These are phyloP conservation scores for Hypothenemus hampei DNA, from an alignment of 1,140 invertebrate genomes.

Conservation along the genomic window DNA sequence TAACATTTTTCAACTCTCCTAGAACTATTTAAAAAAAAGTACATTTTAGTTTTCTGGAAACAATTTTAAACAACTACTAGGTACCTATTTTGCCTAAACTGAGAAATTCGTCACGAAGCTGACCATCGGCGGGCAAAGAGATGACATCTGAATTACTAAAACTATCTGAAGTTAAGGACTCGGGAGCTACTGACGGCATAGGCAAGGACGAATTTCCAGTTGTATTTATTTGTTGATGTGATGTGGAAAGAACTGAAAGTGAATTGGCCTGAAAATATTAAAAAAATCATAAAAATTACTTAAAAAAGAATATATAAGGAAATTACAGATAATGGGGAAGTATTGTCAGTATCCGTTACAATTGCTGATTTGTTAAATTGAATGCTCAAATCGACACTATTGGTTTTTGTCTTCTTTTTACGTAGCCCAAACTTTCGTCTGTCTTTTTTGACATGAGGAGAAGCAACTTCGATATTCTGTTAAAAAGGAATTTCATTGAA, in stretches of 20 bases:
- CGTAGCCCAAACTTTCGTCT: conserved; percentile 63
- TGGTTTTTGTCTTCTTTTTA: conserved; percentile 61
- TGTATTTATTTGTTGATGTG: conserved; percentile 24
- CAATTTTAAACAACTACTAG: conserved; percentile 20
- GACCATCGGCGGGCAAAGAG: conserved; percentile 52
- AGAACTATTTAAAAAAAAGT: conserved; percentile 47
- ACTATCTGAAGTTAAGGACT: conserved; percentile 35
- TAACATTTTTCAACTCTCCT: conserved; percentile 49
- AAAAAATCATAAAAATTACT: neutral
- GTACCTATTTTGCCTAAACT: conserved; percentile 62
- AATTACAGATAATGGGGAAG: conserved; percentile 46
- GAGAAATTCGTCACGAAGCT: conserved; percentile 62
- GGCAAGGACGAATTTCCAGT: conserved; percentile 29
- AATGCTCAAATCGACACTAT: conserved; percentile 55
- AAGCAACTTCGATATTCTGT: conserved; percentile 52
- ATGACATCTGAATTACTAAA: conserved; percentile 39
- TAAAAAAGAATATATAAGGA: neutral
- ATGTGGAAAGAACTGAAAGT: conserved; percentile 28
- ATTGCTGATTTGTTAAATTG: conserved; percentile 37
- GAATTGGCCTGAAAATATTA: conserved; percentile 34
- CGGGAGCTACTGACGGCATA: conserved; percentile 25
- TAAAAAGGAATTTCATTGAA: no score
- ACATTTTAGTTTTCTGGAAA: neutral
- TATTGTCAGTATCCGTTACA: conserved; percentile 38
- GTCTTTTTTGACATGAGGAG: conserved; percentile 63